A percentile compares a stretch with the other conserved stretches of the same genome.
Conservation (phyloP, 1,140 invertebrate species). For the Procambarus virginalis region DNA sequence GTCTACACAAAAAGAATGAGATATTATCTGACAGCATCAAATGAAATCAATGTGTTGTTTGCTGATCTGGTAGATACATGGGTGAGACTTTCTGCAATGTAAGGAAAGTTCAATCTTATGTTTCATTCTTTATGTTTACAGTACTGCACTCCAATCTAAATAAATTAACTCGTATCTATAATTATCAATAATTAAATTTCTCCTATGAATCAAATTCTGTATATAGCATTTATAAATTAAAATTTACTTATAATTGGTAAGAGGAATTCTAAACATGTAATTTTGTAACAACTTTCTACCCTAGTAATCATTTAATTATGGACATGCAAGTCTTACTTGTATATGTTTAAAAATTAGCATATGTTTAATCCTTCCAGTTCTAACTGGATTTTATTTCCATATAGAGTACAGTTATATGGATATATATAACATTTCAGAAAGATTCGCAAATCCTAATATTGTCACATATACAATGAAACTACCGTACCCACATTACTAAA, state of each 20-base stretch:
- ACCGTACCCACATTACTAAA: background rate
- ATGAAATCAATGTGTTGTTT: conserved; percentile 6
- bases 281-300: background rate
- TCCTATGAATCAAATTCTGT: background rate
- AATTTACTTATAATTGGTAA: background rate
- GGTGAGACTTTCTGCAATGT: background rate
- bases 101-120: background rate
- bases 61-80: background rate
- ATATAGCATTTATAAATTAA: background rate
- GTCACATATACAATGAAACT: conserved; percentile 11
- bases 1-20: background rate
- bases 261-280: background rate
- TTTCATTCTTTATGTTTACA: background rate
- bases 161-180: background rate
- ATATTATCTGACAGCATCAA: background rate
- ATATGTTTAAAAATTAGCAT: background rate
- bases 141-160: background rate
- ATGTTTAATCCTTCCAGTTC: background rate
- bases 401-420: background rate
- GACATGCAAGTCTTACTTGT: background rate
- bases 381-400: background rate
- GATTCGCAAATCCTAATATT: background rate
- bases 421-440: background rate
- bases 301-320: background rate
- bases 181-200: conserved; percentile 1